Percentiles rank a stretch among this genome's conserved stretches.
Evolutionary conservation across 2,113 vertebrate species (phyloP).

Genomic region (Saccopteryx bilineata): DNA sequence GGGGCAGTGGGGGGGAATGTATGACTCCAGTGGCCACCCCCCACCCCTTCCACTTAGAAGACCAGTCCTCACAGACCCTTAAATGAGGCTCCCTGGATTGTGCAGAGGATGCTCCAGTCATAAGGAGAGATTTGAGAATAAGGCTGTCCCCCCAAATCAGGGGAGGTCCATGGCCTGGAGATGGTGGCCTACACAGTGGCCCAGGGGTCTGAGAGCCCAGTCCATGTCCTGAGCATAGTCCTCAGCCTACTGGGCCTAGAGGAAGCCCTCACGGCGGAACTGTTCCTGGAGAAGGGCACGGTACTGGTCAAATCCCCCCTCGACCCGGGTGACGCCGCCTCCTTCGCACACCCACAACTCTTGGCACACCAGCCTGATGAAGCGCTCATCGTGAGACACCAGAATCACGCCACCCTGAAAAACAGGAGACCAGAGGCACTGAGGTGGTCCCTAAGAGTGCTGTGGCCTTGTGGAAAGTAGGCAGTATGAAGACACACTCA

Average conservation of each 20-base stretch:
- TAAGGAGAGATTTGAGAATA: conserved; percentile 55
- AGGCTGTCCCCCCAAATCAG: conserved; percentile 74
- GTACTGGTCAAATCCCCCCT: conserved; percentile 98
- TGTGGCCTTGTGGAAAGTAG: not conserved
- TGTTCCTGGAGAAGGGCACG: conserved; percentile 97
- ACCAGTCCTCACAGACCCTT: conserved; percentile 51
- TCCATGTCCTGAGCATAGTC: conserved; percentile 64
- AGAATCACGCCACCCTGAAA: conserved; percentile 95
- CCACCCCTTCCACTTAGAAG: not conserved
- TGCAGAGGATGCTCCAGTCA: conserved; percentile 61
- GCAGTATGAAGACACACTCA: conserved; percentile 75
- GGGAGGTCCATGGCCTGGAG: conserved; percentile 70
- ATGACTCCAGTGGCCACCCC: not conserved
- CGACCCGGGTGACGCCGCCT: conserved; percentile 90
- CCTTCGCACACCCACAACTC: conserved; percentile 98
- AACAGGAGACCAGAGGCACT: not conserved
- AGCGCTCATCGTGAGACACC: conserved; percentile 97
- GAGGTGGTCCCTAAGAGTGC: fast-evolving
- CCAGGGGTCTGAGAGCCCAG: conserved; percentile 42
- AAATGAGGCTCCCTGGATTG: conserved; percentile 30
- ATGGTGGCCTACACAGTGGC: not conserved
- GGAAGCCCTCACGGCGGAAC: conserved; percentile 97
- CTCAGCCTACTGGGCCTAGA: conserved; percentile 87
- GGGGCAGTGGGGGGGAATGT: not conserved
- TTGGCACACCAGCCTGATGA: conserved; percentile 96